These are phyloP conservation scores for Apis florea DNA, from an alignment of 1,140 invertebrate genomes.

Conservation along the genomic window DNA sequence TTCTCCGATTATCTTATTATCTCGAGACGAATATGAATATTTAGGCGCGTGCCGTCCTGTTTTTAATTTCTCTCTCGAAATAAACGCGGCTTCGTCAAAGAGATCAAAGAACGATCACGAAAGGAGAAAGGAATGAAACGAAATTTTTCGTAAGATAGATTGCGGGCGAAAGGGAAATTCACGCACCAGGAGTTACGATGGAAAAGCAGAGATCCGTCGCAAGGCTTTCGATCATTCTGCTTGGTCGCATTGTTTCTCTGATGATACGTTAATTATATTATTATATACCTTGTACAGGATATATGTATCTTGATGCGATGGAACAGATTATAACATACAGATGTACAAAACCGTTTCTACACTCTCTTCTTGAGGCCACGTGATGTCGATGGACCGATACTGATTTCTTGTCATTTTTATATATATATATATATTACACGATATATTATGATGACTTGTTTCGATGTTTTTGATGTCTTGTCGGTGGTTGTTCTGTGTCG, in stretches of 20 bases:
- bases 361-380: not conserved
- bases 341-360: not conserved
- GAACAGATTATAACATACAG: conserved; percentile 11
- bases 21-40: not conserved
- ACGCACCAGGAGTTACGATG: conserved; percentile 34
- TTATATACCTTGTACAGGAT: not conserved
- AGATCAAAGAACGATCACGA: not conserved
- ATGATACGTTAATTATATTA: not conserved
- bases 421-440: conserved; percentile 5
- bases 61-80: not conserved
- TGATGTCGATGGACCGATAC: conserved; percentile 26
- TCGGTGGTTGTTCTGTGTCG: conserved; percentile 36
- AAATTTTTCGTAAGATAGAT: not conserved
- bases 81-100: not conserved
- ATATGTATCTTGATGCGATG: conserved; percentile 42
- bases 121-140: not conserved
- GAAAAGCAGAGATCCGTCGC: conserved; percentile 27
- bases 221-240: conserved; percentile 12
- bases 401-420: conserved; percentile 13
- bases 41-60: not conserved
- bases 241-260: conserved; percentile 2
- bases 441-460: conserved; percentile 3
- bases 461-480: conserved; percentile 15
- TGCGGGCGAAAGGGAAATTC: not conserved
- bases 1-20: not conserved